Evolutionary conservation across 2,113 vertebrate species (phyloP), one percentile per base, ranked within the genome.

Genomic region (Varanus komodoensis): DNA sequence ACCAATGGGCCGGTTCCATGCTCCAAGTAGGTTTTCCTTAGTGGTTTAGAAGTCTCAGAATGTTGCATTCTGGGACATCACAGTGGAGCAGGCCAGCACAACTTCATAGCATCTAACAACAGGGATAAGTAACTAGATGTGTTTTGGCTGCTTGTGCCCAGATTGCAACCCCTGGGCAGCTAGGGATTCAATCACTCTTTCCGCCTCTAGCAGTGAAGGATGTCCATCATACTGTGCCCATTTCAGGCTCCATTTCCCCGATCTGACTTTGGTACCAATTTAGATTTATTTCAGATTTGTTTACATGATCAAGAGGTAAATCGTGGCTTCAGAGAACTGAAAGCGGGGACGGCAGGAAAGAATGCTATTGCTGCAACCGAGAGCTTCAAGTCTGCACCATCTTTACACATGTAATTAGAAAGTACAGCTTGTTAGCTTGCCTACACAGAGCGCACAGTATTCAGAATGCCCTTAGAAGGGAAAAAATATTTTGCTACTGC

Each of bases 1-100:
- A 95, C 94, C 94, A 96, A 93, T 79, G 50, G 93, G 54, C 95
- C 95, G 95, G 92, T 94, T 96, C 90, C 93, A 93, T 93, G 95
- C 95, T 96, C 94, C 94, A 96, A 78, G 92, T 85, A 94, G 94
- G 94, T 69, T 95, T 96, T 94, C 91, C 93, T 95, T 84, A 73
- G 74, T 34, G 67, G 73, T 68, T 84, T 84, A 73, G 61, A 87
- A 82, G 80, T 91, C 90, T 57, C 86, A 87, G 86, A 91, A 91
- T 84, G 74, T 8, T 91, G 90, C 86, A 94, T 92, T 95, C 93
- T 94, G 92, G 88, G 91, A 88, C 91, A 91, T 91, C 67, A 0
- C 89, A 92, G 91, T 89, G 81, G 68, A 96, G 94, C 84, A 93
- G 93, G 90, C 94, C 92, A 94, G 89, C 80, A 91, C 52, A 95